Evolutionary conservation across 2,113 vertebrate genomes (phyloP).

Genomic region (Bettongia penicillata): DNA sequence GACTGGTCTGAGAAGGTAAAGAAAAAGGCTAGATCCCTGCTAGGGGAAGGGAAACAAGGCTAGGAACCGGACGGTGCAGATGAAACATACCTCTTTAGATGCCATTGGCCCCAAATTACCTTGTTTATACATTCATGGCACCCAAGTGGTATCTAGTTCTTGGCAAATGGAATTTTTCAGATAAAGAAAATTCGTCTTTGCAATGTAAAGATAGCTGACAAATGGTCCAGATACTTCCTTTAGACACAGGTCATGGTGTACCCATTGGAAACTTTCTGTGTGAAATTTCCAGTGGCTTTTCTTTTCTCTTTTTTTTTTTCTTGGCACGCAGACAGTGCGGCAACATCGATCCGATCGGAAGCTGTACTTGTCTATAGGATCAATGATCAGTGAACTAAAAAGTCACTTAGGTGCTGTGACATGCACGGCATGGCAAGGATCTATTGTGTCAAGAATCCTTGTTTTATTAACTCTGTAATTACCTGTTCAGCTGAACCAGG

Average conservation of each 20-base stretch:
- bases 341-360: slow-evolving; percentile 80
- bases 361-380: slow-evolving; percentile 80
- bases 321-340: slow-evolving; percentile 60
- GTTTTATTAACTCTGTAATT: slow-evolving; percentile 84
- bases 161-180: slow-evolving; percentile 68
- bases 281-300: slow-evolving; percentile 74
- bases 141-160: slow-evolving; percentile 27
- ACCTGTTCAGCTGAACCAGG: slow-evolving; percentile 77
- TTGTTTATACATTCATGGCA: slow-evolving; percentile 63
- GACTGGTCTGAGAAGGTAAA: neutral
- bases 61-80: neutral
- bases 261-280: slow-evolving; percentile 79
- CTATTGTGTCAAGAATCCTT: slow-evolving; percentile 81
- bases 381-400: slow-evolving; percentile 80
- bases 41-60: slow-evolving; percentile 1
- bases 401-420: slow-evolving; percentile 82
- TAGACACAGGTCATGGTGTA: slow-evolving; percentile 80
- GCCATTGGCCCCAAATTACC: slow-evolving; percentile 61
- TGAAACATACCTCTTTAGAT: slow-evolving; percentile 54
- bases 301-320: neutral
- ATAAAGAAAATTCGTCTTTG: slow-evolving; percentile 65
- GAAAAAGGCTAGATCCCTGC: neutral
- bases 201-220: slow-evolving; percentile 67
- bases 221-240: slow-evolving; percentile 80
- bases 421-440: slow-evolving; percentile 71